Evolutionary conservation across 2,797 vertebrate genomes (phyloP).

Genomic region (Eulemur mongoz): DNA sequence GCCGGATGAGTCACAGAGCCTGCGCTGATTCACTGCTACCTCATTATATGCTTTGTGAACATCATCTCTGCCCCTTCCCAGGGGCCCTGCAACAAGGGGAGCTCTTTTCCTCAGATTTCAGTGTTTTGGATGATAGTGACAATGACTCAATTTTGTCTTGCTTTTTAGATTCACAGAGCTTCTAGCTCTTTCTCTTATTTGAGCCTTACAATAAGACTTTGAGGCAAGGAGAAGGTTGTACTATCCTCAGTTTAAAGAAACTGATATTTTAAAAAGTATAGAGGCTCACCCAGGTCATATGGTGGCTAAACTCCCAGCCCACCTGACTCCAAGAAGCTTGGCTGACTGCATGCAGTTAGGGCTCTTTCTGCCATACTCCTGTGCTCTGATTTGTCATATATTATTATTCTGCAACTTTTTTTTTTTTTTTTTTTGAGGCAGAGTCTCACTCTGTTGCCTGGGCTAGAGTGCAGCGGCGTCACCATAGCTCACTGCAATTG

Average conservation of each 20-base stretch:
- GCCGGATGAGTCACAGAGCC: background rate
- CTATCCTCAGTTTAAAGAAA: background rate
- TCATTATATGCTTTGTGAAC: background rate
- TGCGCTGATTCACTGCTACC: background rate
- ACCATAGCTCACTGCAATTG: no score
- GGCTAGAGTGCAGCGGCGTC: no score
- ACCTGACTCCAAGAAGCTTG: background rate
- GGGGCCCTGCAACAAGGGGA: background rate
- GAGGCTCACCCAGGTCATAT: background rate
- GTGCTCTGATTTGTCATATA: background rate
- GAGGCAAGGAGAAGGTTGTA: background rate
- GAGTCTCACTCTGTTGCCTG: no score
- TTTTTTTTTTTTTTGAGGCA: background rate
- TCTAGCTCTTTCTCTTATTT: background rate
- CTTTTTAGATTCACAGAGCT: constrained; percentile 40
- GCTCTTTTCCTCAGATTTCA: background rate
- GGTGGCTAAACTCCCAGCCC: background rate
- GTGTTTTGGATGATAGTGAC: background rate
- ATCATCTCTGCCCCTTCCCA: background rate
- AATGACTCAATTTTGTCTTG: constrained; percentile 26
- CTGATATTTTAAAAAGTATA: constrained; percentile 14
- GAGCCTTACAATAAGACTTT: background rate
- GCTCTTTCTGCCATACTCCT: background rate
- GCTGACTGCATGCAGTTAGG: background rate
- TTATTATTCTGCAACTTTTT: background rate